Percentiles rank a stretch among this genome's conserved stretches.
phyloP scores from a whole-genome alignment of 2,888 invertebrate genomes.

The Drosophila atroscutellata region DNA sequence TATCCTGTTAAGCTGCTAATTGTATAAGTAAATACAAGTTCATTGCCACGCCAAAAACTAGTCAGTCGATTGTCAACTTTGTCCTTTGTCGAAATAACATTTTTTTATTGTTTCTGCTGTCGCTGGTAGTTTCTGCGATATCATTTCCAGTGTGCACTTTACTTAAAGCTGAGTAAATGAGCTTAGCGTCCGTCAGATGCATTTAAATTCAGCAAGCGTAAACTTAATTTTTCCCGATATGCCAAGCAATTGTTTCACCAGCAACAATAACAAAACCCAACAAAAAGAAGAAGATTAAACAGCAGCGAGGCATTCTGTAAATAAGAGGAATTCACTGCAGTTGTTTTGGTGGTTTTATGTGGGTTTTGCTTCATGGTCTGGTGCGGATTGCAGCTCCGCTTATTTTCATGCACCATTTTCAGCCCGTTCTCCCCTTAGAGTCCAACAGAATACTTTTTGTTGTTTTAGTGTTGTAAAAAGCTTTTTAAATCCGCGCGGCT shows the following conservation, averaged over 20 bases:
- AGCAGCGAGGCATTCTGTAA: conserved; percentile 26
- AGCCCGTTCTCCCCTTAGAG: not conserved
- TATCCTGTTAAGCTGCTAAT: not conserved
- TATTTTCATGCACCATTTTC: conserved; percentile 25
- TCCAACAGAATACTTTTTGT: conserved; percentile 45
- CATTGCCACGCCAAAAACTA: not conserved
- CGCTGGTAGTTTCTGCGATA: conserved; percentile 15
- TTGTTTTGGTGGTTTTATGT: conserved; percentile 42
- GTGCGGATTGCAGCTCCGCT: conserved; percentile 41
- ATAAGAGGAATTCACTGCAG: conserved; percentile 52
- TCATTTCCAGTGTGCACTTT: conserved; percentile 28
- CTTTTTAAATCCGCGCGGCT: conserved; percentile 54
- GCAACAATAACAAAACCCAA: conserved; percentile 20
- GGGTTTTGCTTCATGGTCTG: conserved; percentile 64
- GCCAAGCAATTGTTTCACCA: conserved; percentile 57
- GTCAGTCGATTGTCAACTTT: conserved; percentile 3
- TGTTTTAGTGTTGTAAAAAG: conserved; percentile 42
- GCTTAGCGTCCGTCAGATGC: conserved; percentile 46
- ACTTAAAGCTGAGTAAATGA: conserved; percentile 34
- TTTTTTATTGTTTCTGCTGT: conserved; percentile 5
- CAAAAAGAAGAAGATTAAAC: not conserved
- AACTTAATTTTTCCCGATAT: conserved; percentile 74
- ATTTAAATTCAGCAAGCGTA: conserved; percentile 72
- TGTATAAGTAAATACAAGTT: conserved; percentile 4
- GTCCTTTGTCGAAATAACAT: not conserved